Evolutionary conservation across 2,888 invertebrate species (phyloP), one percentile per base, ranked within the genome.

Genomic region (Rhamphomyia laevipes): DNA sequence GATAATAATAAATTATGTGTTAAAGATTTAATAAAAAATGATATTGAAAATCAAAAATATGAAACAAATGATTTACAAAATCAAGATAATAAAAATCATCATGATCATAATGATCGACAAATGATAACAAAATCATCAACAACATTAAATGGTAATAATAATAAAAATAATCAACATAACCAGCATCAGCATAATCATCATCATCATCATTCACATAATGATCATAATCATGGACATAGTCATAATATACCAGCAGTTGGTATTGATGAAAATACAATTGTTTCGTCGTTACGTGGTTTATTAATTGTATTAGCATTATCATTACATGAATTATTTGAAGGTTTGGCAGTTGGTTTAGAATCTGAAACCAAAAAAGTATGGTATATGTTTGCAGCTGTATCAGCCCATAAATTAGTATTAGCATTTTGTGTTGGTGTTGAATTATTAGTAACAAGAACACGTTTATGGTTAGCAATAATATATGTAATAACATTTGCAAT

Each of bases 391-490:
- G 86, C 80, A 5, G 90, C 89, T 0, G 81, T 91, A 2, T 80
- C 86, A 1, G 85, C 86, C 0, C 91, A 91, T 67, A 91, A 91
- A 66, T 74, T 89, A 43, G 88, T 91, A 21, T 82, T 91, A 53
- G 87, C 89, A 0, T 90, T 91, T 66, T 91, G 90, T 64, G 85
- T 91, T 47, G 90, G 90, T 4, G 81, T 90, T 37, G 89, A 91
- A 64, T 69, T 91, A 43, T 79, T 87, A 42, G 80, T 84, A 23
- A 80, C 81, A 2, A 77, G 78, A 42, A 84, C 86, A 0, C 80
- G 77, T 57, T 74, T 74, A 7, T 67, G 73, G 55, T 65, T 86
- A 33, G 73, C 79, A 3, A 63, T 84, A 7, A 65, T 81, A 9
- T 87, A 87, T 66, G 78, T 87, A 30, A 75, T 81, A 12, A 81